Conservation (phyloP, 2,888 invertebrate species). For the Pollenia amentaria region DNA sequence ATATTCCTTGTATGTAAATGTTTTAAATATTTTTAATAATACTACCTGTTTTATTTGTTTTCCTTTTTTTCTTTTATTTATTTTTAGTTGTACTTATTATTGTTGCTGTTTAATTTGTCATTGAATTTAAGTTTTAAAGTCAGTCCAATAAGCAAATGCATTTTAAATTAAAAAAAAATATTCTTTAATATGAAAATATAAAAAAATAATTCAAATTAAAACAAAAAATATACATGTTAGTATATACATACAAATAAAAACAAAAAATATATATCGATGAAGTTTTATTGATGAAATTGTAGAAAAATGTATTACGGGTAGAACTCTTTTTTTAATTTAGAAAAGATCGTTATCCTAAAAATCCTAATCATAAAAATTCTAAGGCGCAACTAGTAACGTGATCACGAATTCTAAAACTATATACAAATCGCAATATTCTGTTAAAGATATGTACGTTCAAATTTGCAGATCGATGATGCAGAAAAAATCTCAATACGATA, state of each 20-base stretch:
- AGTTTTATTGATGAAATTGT: neutral
- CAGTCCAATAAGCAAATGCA: constrained; percentile 81
- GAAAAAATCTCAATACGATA: too few species aligned
- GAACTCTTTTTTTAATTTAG: too few species aligned
- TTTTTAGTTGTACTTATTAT: constrained; percentile 70
- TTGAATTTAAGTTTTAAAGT: constrained; percentile 78
- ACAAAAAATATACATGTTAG: constrained; percentile 60
- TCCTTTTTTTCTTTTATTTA: constrained; percentile 62
- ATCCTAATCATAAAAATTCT: too few species aligned
- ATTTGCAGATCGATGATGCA: too few species aligned
- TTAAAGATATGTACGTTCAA: too few species aligned
- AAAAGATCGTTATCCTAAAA: too few species aligned
- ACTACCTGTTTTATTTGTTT: constrained; percentile 63
- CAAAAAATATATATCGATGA: constrained; percentile 54
- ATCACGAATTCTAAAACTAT: too few species aligned
- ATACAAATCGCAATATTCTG: too few species aligned
- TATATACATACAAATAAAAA: constrained; percentile 26
- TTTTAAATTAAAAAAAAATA: constrained; percentile 77
- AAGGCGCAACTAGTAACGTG: too few species aligned
- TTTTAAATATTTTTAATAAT: constrained; percentile 66
- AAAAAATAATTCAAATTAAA: constrained; percentile 77
- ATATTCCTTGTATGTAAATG: constrained; percentile 72
- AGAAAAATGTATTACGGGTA: too few species aligned
- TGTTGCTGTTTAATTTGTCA: constrained; percentile 79
- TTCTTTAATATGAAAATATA: constrained; percentile 77